phyloP scores from a whole-genome alignment of 2,888 invertebrate genomes.

The Cacoxenus indagator region DNA sequence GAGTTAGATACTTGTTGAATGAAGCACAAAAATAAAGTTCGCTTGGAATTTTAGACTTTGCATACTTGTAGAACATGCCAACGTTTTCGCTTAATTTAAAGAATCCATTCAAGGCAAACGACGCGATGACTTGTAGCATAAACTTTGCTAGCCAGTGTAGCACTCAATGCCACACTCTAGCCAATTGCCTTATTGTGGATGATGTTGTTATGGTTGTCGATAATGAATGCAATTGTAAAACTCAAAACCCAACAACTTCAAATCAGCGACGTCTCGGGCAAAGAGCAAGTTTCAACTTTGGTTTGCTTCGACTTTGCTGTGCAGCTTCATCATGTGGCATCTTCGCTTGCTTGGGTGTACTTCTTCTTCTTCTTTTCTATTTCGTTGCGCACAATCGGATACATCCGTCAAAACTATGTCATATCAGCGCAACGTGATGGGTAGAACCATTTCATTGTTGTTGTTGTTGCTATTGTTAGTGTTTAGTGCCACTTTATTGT shows the following conservation, averaged over 20 bases:
- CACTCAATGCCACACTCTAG: neutral
- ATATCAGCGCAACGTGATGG: neutral
- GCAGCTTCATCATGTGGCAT: neutral
- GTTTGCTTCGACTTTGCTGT: neutral
- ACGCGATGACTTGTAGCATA: neutral
- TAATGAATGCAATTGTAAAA: constrained; percentile 6
- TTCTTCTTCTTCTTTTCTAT: neutral
- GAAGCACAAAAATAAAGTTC: no score
- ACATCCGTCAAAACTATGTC: constrained; percentile 10
- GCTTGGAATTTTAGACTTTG: no score
- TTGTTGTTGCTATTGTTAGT: neutral
- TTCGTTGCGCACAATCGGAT: neutral
- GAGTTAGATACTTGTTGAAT: no score
- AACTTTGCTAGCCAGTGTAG: neutral
- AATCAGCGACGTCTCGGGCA: neutral
- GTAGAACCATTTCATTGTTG: neutral
- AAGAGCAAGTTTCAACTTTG: neutral
- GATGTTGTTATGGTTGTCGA: neutral
- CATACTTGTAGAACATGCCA: no score
- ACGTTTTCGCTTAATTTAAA: no score
- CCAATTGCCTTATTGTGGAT: neutral
- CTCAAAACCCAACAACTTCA: neutral
- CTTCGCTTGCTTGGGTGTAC: neutral
- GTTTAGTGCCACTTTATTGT: neutral
- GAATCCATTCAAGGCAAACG: no score